These are phyloP conservation scores for Labeo calbasu DNA, from an alignment of 2,797 vertebrate genomes.

Conservation along the genomic window DNA sequence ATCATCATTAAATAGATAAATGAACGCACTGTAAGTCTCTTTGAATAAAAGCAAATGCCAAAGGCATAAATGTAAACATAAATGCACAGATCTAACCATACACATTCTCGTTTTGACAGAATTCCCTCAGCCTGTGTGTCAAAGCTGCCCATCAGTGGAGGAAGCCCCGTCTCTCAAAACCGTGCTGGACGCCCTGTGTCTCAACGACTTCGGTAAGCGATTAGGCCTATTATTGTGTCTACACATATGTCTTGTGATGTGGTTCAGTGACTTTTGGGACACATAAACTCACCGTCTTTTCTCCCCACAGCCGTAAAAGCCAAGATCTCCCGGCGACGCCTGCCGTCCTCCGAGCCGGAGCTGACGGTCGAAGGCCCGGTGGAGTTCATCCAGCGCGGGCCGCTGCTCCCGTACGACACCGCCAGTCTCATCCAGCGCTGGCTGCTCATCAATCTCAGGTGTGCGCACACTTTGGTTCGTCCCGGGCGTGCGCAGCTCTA, in stretches of 20 bases:
- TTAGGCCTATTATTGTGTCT: not conserved
- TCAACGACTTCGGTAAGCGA: slow-evolving; percentile 84
- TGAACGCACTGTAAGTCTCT: too few relatives aligned
- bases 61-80: too few relatives aligned
- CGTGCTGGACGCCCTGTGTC: slow-evolving; percentile 82
- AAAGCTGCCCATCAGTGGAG: slow-evolving; percentile 83
- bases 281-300: not conserved
- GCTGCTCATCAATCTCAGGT: slow-evolving; percentile 87
- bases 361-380: slow-evolving; percentile 83
- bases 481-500: slow-evolving; percentile 80
- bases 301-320: slow-evolving; percentile 80
- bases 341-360: slow-evolving; percentile 72
- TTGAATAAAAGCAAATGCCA: too few relatives aligned
- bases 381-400: slow-evolving; percentile 84
- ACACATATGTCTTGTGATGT: not conserved
- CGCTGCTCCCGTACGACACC: slow-evolving; percentile 85
- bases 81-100: not conserved
- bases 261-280: not conserved
- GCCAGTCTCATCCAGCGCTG: slow-evolving; percentile 84
- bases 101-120: slow-evolving; percentile 67
- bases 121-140: slow-evolving; percentile 84
- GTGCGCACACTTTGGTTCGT: slow-evolving; percentile 73
- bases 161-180: slow-evolving; percentile 77
- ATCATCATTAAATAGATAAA: too few relatives aligned
- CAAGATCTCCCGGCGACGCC: slow-evolving; percentile 79